A percentile compares a stretch with the other conserved stretches of the same genome.
phyloP scores from a whole-genome alignment of 2,888 invertebrate genomes.

The Oscheius sp. region DNA sequence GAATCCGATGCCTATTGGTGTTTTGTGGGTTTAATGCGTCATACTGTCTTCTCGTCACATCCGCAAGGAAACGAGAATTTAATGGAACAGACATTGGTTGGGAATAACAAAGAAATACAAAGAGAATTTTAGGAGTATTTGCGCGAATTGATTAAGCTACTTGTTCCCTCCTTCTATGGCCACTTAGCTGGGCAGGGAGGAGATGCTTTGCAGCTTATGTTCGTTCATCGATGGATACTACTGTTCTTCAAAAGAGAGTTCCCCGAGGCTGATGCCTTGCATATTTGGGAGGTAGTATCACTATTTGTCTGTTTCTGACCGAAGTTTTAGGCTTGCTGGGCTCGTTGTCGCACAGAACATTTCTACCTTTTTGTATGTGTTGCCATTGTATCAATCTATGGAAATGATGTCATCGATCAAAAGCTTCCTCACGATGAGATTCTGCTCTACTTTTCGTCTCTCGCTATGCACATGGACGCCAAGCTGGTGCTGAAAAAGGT shows the following conservation, averaged over 20 bases:
- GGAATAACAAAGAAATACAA: too few relatives aligned
- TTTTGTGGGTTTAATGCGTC: constrained; percentile 76
- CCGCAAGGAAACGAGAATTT: constrained; percentile 85
- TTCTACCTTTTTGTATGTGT: constrained; percentile 94
- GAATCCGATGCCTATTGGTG: constrained; percentile 77
- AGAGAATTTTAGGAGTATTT: constrained; percentile 80
- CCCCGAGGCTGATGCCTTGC: constrained; percentile 66
- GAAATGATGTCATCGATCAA: constrained; percentile 84
- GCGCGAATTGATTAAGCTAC: constrained; percentile 86
- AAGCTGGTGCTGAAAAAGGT: constrained; percentile 87
- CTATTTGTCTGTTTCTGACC: background rate
- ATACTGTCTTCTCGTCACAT: constrained; percentile 90
- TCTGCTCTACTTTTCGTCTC: constrained; percentile 91
- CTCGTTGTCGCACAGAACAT: constrained; percentile 93
- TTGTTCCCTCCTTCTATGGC: constrained; percentile 89
- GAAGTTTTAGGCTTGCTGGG: constrained; percentile 89
- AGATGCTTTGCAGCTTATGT: constrained; percentile 87
- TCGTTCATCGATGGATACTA: constrained; percentile 94
- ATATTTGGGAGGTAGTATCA: constrained; percentile 68
- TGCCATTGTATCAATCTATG: constrained; percentile 90
- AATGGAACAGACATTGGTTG: constrained; percentile 89
- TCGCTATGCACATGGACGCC: constrained; percentile 98
- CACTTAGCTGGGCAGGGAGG: constrained; percentile 81
- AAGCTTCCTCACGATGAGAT: constrained; percentile 92
- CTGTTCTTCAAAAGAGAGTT: constrained; percentile 82